Conservation (phyloP, 2,888 invertebrate species). For the Tetanocera ferruginea region DNA sequence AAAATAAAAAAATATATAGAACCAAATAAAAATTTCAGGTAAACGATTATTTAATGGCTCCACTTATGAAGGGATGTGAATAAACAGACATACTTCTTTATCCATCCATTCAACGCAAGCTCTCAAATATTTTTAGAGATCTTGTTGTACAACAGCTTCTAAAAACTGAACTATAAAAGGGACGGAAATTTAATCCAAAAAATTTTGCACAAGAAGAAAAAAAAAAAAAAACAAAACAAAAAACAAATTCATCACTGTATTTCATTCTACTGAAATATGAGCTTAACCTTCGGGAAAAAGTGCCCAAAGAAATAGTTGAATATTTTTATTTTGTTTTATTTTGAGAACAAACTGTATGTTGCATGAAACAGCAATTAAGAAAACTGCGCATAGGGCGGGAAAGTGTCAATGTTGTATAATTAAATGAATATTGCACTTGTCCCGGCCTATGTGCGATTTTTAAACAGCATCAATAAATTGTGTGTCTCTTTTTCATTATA, state of each 20-base stretch:
- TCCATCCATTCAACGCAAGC: neutral
- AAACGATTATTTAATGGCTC: slow-evolving; percentile 17
- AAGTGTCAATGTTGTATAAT: slow-evolving; percentile 67
- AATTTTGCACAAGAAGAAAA: slow-evolving; percentile 33
- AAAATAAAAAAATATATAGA: neutral
- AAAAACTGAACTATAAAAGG: slow-evolving; percentile 47
- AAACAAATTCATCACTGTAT: neutral
- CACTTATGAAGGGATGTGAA: neutral
- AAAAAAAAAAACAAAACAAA: neutral
- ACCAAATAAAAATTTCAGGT: slow-evolving; percentile 6
- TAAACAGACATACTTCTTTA: neutral
- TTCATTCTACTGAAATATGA: slow-evolving; percentile 21
- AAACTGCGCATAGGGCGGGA: slow-evolving; percentile 66
- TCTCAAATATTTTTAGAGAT: neutral
- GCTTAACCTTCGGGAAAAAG: neutral
- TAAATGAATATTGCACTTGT: slow-evolving; percentile 76
- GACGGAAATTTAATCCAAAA: slow-evolving; percentile 67
- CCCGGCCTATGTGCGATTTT: slow-evolving; percentile 75
- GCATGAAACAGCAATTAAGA: slow-evolving; percentile 15
- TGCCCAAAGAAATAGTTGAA: neutral
- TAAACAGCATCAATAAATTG: slow-evolving; percentile 40
- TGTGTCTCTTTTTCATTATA: neutral
- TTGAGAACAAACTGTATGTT: neutral
- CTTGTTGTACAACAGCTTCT: neutral
- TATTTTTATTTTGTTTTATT: neutral